These are phyloP conservation scores for Trilocha varians DNA, from an alignment of 2,888 invertebrate species.

Conservation along the genomic window DNA sequence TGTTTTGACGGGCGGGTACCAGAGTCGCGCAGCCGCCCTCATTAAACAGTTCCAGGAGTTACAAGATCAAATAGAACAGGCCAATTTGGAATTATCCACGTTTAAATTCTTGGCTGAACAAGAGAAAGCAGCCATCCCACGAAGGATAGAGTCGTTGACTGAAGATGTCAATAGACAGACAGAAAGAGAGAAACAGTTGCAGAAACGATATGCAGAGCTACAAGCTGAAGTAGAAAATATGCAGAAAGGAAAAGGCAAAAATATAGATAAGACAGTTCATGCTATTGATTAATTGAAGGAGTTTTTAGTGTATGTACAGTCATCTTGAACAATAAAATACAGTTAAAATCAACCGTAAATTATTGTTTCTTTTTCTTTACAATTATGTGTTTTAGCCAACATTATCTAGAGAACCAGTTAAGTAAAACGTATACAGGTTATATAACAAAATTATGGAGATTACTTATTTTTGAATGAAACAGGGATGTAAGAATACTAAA, in stretches of 20 bases:
- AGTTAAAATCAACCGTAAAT: no score
- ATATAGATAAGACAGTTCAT: no score
- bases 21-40: conserved; percentile 81
- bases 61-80: conserved; percentile 92
- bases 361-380: no score
- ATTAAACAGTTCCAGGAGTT: conserved; percentile 91
- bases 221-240: conserved; percentile 75
- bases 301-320: no score
- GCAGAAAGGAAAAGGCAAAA: conserved; percentile 36
- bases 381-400: no score
- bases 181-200: conserved; percentile 90
- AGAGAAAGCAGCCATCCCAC: conserved; percentile 91
- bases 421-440: no score
- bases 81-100: conserved; percentile 89
- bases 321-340: no score
- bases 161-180: conserved; percentile 95
- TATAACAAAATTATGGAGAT: no score
- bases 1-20: conserved; percentile 85
- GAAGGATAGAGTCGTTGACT: conserved; percentile 90
- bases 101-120: conserved; percentile 92
- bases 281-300: no score
- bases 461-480: no score
- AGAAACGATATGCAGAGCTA: conserved; percentile 85
- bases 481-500: no score
- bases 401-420: no score